Evolutionary conservation across 2,797 vertebrate genomes (phyloP).

Genomic region (Sebastes kiyomatsui): DNA sequence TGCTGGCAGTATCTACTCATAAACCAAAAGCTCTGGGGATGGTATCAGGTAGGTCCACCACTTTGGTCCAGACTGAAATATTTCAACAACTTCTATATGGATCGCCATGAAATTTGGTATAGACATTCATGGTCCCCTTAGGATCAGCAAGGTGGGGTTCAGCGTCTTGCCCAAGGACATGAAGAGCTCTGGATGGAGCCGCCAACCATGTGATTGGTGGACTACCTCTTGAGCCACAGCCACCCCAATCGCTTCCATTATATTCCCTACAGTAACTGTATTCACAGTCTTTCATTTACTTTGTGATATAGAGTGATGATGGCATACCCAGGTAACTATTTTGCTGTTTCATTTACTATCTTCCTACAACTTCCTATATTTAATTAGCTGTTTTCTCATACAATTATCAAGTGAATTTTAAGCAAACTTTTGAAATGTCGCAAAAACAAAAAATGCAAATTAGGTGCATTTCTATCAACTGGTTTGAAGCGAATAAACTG

Average conservation of each 20-base stretch:
- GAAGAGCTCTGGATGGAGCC: background rate
- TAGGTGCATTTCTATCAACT: no score
- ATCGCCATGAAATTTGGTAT: background rate
- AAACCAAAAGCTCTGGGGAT: background rate
- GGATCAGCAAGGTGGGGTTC: no score
- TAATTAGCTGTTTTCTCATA: background rate
- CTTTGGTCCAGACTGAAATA: background rate
- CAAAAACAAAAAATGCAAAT: background rate
- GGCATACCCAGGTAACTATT: background rate
- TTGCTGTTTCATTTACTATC: background rate
- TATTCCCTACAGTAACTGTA: background rate
- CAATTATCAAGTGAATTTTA: background rate
- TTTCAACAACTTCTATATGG: background rate
- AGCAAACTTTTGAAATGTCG: background rate
- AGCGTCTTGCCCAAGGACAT: background rate
- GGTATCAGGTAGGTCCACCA: background rate
- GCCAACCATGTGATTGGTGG: background rate
- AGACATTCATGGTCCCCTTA: background rate
- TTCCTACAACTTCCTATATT: background rate
- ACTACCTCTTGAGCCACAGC: background rate
- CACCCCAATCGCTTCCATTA: rapidly evolving
- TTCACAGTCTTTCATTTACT: background rate
- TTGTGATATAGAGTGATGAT: background rate
- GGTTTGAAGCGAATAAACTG: background rate
- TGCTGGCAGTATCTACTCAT: background rate